These are phyloP conservation scores for Osmoderma eremita DNA, from an alignment of 2,888 invertebrate species.

Conservation along the genomic window DNA sequence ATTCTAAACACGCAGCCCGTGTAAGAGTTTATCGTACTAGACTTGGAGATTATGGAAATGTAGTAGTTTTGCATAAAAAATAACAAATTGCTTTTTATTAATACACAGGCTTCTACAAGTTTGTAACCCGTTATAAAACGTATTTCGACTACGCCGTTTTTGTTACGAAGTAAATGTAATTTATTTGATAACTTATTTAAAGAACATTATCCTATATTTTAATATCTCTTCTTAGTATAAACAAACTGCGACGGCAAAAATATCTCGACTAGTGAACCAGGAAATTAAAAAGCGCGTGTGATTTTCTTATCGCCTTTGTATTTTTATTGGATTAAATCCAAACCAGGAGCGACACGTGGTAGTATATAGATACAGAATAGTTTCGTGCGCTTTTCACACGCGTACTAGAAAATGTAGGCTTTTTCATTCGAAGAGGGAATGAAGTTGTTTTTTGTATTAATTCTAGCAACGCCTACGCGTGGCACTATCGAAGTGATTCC, in stretches of 20 bases:
- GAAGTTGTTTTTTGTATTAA: slow-evolving; percentile 8
- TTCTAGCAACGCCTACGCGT: slow-evolving; percentile 2
- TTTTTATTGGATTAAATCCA: slow-evolving; percentile 36
- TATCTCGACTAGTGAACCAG: slow-evolving; percentile 37
- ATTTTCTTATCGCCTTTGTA: slow-evolving; percentile 28
- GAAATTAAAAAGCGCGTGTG: slow-evolving; percentile 33
- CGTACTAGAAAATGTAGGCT: background rate
- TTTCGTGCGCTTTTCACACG: background rate
- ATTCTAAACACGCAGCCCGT: no score
- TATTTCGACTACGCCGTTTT: background rate
- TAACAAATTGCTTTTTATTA: no score
- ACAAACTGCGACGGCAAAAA: slow-evolving; percentile 21
- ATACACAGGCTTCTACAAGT: no score
- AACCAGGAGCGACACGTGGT: slow-evolving; percentile 18
- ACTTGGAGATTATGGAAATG: no score
- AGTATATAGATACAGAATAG: background rate
- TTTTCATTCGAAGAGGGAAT: slow-evolving; percentile 1
- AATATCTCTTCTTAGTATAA: slow-evolving; percentile 24
- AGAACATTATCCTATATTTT: slow-evolving; percentile 20
- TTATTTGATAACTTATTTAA: slow-evolving; percentile 14
- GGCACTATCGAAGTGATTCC: slow-evolving; percentile 12
- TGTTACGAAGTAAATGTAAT: slow-evolving; percentile 17
- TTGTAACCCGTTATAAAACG: no score
- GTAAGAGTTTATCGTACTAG: no score
- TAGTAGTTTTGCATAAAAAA: no score